A percentile compares a stretch with the other conserved stretches of the same genome.
These are phyloP conservation scores for Hydractinia echinata DNA, from an alignment of 30 jellyfish, hydroid and myxozoan genomes.

Conservation along the genomic window DNA sequence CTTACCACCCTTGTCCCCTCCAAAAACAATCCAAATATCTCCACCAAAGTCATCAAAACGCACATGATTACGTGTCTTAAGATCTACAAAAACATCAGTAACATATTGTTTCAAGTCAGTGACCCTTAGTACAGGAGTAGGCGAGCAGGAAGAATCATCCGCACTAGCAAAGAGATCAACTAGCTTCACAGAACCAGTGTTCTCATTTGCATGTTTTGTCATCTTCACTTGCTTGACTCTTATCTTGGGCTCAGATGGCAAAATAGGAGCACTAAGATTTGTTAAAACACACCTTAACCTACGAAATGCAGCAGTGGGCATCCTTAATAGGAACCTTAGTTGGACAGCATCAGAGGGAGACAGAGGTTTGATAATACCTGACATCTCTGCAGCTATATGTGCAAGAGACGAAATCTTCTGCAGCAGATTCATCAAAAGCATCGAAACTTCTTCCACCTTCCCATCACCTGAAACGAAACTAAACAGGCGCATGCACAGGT, in stretches of 20 bases:
- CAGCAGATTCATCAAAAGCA: not conserved
- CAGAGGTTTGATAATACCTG: not conserved
- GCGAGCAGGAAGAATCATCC: slow-evolving; percentile 1
- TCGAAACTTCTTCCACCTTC: not conserved
- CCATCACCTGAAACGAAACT: not conserved
- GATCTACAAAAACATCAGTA: not conserved
- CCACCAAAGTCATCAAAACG: not conserved
- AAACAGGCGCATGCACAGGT: not conserved
- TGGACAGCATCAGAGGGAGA: not conserved
- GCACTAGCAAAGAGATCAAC: not conserved
- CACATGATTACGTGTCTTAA: not conserved
- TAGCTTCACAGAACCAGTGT: not conserved
- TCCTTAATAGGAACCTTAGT: not conserved
- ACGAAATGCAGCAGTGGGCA: slow-evolving; percentile 18
- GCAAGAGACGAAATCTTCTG: not conserved
- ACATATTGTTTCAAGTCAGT: not conserved
- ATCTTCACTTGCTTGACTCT: not conserved
- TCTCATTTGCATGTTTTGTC: not conserved
- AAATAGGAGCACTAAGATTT: not conserved
- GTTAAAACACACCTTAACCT: not conserved
- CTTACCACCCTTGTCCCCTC: slow-evolving; percentile 30
- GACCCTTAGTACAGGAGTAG: not conserved
- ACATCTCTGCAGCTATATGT: not conserved
- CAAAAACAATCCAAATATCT: not conserved
- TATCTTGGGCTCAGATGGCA: slow-evolving; percentile 11